phyloP scores from a whole-genome alignment of 2,113 vertebrate species.

The Uria aalge region DNA sequence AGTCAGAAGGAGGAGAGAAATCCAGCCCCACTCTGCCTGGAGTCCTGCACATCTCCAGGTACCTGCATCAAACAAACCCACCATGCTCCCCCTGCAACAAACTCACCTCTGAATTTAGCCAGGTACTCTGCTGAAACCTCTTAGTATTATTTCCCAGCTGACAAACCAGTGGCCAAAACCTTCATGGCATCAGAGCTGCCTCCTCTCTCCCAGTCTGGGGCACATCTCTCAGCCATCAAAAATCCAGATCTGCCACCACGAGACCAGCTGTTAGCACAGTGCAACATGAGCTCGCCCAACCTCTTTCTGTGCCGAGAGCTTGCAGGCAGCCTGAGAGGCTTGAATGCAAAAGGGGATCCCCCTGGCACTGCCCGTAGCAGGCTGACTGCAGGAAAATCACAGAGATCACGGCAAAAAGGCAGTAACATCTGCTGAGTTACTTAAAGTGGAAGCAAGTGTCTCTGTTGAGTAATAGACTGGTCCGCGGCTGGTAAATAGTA shows the following conservation, averaged over 20 bases:
- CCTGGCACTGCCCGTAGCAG: not conserved
- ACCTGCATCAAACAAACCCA: not conserved
- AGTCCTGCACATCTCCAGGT: not conserved
- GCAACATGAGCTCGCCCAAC: fast-evolving
- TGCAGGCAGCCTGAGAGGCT: not conserved
- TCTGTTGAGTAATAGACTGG: not conserved
- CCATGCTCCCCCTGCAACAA: not conserved
- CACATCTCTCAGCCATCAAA: not conserved
- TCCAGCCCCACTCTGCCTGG: not conserved
- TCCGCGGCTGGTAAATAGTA: not conserved
- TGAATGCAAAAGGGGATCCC: not conserved
- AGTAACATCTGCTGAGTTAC: not conserved
- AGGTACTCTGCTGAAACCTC: not conserved
- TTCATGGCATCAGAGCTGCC: not conserved
- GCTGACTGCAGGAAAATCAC: not conserved
- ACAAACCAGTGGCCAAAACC: not conserved
- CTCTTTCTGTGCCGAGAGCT: not conserved
- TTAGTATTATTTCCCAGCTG: not conserved
- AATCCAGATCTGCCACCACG: not conserved
- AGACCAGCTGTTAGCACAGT: not conserved
- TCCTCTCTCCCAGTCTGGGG: not conserved
- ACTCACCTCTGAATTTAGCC: not conserved
- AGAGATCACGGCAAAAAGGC: not conserved
- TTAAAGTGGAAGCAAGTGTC: not conserved
- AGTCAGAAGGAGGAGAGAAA: not conserved